A percentile compares a stretch with the other conserved stretches of the same genome.
Evolutionary conservation across 2,797 vertebrate genomes (phyloP).

Genomic region (Coracias cyanogaster): DNA sequence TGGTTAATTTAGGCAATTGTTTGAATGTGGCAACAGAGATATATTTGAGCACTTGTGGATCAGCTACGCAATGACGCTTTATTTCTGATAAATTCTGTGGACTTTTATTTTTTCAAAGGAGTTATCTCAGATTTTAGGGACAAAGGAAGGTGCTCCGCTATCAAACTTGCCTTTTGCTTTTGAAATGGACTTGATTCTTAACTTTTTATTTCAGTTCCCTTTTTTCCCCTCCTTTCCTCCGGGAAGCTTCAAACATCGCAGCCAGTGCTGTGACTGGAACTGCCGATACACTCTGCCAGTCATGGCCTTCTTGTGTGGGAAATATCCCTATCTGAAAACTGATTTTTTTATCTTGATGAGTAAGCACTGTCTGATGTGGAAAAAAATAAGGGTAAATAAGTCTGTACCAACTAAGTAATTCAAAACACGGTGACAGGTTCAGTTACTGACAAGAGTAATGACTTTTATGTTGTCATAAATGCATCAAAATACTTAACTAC

Average conservation of each 20-base stretch:
- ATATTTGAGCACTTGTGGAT: not conserved
- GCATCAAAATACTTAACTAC: not conserved
- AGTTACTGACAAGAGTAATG: not conserved
- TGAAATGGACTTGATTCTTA: not conserved
- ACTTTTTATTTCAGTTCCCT: not conserved
- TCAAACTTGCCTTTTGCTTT: not conserved
- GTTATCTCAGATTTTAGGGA: not conserved
- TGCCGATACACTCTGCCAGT: not conserved
- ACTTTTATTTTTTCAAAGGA: not conserved
- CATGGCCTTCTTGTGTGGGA: not conserved
- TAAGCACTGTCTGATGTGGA: not conserved
- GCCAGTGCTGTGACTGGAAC: not conserved
- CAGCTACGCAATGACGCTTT: not conserved
- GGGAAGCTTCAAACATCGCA: not conserved
- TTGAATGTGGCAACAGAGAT: not conserved
- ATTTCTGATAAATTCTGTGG: not conserved
- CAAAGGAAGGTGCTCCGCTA: not conserved
- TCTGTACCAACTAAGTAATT: not conserved
- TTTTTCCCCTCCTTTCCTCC: not conserved
- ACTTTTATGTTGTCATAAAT: not conserved
- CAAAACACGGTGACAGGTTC: not conserved
- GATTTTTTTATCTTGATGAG: not conserved
- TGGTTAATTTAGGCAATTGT: not conserved
- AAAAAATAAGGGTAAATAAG: not conserved
- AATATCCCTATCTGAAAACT: not conserved